Conservation (phyloP, 1,140 invertebrate genomes). For the Aphis craccivora region DNA sequence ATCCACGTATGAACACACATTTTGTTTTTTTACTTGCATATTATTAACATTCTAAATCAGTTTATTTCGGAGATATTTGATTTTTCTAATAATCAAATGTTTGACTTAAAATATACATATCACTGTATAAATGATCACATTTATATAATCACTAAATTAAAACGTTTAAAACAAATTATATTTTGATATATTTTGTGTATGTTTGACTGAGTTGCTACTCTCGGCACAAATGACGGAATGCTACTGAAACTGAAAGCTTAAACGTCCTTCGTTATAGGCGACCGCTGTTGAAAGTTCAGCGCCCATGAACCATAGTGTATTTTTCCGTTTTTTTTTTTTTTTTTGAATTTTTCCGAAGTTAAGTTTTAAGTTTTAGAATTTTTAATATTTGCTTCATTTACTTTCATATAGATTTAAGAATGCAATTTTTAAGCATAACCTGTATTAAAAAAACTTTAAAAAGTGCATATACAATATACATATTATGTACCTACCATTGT, state of each 20-base stretch:
- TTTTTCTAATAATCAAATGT: background rate
- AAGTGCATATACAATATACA: background rate
- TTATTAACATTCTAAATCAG: background rate
- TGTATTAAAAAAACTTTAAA: background rate
- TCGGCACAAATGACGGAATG: slow-evolving; percentile 23
- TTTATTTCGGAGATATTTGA: background rate
- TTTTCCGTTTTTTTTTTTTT: slow-evolving; percentile 21
- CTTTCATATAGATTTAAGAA: background rate
- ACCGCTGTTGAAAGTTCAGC: slow-evolving; percentile 27
- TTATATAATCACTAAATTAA: background rate
- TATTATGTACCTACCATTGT: background rate
- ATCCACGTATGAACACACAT: background rate
- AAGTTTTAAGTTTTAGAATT: background rate
- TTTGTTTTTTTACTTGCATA: background rate
- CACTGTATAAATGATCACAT: background rate
- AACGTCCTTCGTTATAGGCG: background rate
- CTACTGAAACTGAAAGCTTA: slow-evolving; percentile 43
- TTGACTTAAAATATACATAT: background rate
- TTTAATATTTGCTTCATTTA: background rate
- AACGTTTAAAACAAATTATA: background rate
- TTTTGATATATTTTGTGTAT: background rate
- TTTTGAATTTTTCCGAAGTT: background rate
- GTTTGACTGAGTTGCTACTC: background rate
- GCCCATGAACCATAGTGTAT: background rate
- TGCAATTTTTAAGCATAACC: background rate